Conservation (phyloP, 2,797 vertebrate species). For the Dromococcyx pavoninus region DNA sequence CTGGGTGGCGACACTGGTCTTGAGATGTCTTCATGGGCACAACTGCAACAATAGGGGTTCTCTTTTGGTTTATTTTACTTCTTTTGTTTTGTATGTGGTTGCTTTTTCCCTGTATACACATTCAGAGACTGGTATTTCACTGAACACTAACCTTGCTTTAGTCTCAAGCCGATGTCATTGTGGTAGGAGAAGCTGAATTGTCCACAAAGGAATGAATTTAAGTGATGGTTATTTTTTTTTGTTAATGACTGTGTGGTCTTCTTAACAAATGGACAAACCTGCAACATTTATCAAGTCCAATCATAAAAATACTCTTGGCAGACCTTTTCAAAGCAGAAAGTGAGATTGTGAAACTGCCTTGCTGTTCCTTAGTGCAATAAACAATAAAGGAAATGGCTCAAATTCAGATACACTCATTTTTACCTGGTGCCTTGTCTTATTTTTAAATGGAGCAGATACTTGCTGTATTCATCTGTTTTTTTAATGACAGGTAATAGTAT, state of each 20-base stretch:
- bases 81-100: conserved; percentile 22
- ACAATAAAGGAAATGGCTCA: conserved; percentile 58
- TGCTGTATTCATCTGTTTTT: neutral
- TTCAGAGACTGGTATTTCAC: conserved; percentile 54
- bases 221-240: neutral
- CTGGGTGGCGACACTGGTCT: neutral
- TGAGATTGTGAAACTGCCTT: conserved; percentile 65
- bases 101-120: conserved; percentile 49
- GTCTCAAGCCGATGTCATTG: conserved; percentile 46
- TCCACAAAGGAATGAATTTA: conserved; percentile 56
- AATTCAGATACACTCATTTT: conserved; percentile 51
- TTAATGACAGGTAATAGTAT: neutral
- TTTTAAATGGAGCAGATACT: neutral
- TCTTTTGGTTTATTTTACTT: neutral
- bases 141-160: conserved; percentile 48
- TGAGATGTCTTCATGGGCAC: conserved; percentile 56
- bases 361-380: conserved; percentile 79
- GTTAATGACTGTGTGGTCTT: conserved; percentile 52
- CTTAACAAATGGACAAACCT: conserved; percentile 42
- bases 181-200: conserved; percentile 55
- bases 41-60: conserved; percentile 39
- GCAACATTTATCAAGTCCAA: conserved; percentile 28
- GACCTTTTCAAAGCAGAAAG: conserved; percentile 47
- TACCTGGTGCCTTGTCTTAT: conserved; percentile 60
- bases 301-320: conserved; percentile 54